Percentiles rank a stretch among this genome's conserved stretches.
Evolutionary conservation across 2,797 vertebrate species (phyloP).

Genomic region (Gymnoscopelus braueri): DNA sequence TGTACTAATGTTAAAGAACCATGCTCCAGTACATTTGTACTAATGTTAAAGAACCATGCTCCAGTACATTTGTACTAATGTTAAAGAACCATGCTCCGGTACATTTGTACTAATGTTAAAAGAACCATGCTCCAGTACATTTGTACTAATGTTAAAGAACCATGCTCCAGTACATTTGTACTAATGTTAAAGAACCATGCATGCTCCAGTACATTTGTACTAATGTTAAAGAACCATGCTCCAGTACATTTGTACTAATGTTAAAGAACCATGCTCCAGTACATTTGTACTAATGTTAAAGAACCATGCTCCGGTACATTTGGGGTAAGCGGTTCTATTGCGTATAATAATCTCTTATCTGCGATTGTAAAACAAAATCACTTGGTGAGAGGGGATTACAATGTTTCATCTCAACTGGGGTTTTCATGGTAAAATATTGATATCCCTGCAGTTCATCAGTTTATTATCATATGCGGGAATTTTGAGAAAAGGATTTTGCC

Average conservation of each 20-base stretch:
- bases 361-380: conserved; percentile 58
- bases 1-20: too few species aligned
- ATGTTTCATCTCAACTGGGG: conserved; percentile 67
- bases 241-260: not conserved
- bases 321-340: conserved; percentile 53
- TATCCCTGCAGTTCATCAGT: conserved; percentile 50
- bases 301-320: conserved; percentile 46
- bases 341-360: conserved; percentile 64
- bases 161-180: conserved; percentile 42
- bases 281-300: not conserved
- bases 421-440: conserved; percentile 56
- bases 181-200: too few species aligned
- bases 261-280: not conserved
- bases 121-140: not conserved
- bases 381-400: conserved; percentile 64
- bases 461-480: conserved; percentile 43
- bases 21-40: too few species aligned
- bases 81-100: too few species aligned
- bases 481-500: conserved; percentile 41
- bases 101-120: not conserved
- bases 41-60: not conserved
- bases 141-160: conserved; percentile 15
- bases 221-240: too few species aligned
- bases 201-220: not conserved
- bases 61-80: not conserved